These are phyloP conservation scores for Marasmarcha lunaedactyla DNA, from an alignment of 2,888 invertebrate species.

Conservation along the genomic window DNA sequence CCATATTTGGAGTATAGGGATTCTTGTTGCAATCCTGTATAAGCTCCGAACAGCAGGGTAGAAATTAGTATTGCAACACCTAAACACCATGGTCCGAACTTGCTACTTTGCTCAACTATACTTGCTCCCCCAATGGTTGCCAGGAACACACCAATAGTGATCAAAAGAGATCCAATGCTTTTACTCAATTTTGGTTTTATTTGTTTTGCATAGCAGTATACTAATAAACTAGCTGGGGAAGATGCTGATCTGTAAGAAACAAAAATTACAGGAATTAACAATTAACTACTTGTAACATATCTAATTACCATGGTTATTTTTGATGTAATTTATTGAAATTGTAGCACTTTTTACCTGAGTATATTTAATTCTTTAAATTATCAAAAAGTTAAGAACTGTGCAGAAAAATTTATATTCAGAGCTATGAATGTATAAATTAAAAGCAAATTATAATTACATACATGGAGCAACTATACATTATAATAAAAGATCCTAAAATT, in stretches of 20 bases:
- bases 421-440: no score
- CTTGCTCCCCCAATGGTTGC: constrained; percentile 55
- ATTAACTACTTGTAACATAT: no score
- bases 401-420: no score
- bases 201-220: constrained; percentile 44
- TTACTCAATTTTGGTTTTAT: constrained; percentile 37
- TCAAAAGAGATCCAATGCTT: constrained; percentile 46
- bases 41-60: constrained; percentile 47
- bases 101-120: constrained; percentile 35
- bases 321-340: no score
- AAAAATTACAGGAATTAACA: constrained; percentile 4
- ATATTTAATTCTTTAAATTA: no score
- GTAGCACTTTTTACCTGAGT: no score
- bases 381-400: no score
- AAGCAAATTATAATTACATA: no score
- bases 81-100: constrained; percentile 45
- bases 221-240: constrained; percentile 55
- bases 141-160: constrained; percentile 42
- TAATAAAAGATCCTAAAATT: no score
- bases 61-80: constrained; percentile 43
- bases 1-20: constrained; percentile 48
- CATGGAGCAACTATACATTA: no score
- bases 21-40: constrained; percentile 56
- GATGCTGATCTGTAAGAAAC: constrained; percentile 56
- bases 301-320: no score